Evolutionary conservation across 2,888 invertebrate genomes (phyloP), one percentile per base, ranked within the genome.

Genomic region (Sicus ferrugineus): DNA sequence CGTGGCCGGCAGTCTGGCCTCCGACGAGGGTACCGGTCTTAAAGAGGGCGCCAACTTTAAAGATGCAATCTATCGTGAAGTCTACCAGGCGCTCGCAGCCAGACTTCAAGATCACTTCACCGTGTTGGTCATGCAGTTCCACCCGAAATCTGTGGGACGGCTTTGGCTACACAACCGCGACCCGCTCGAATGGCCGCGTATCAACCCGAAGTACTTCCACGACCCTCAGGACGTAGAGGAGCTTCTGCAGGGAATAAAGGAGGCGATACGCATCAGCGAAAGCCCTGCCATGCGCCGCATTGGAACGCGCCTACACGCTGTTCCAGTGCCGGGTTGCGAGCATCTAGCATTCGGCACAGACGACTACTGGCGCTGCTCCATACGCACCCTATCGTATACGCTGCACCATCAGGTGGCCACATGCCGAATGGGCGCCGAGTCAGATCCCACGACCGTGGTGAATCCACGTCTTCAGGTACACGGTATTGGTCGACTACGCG

Each of bases 101-200:
- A 42, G 42, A 9, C n/a, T 62, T 0, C 74, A 74, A 67, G 91
- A 87, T 86, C 88, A 87, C 19, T 91, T 88, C 86, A 88, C 87
- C 56, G 84, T 90, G 16, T 87, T 92, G 66, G 89, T 92, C 0
- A 90, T 93, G 86, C 84, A 93, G 34, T 87, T 93, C 63, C 89
- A 92, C 79, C 94, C 94, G 0, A 89, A 90, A 79, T 94, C 94
- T 16, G 86, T 87, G 23, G 94, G 94, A 0, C 87, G 88, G 5
- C 76, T 94, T 0, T 89, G 88, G 80, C 86, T 97, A 16, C 89
- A 88, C 76, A 90, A 91, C 50, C 89, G 86, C 28, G 75, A 91
- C 79, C 90, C 91, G 0, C 82, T 86, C 46, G 87, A 89, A 30
- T 87, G 87, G 79, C 91, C 91, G 0, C 80, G 86, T 26, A 87